Conservation (phyloP, 2,113 vertebrate species). For the Nibea coibor region DNA sequence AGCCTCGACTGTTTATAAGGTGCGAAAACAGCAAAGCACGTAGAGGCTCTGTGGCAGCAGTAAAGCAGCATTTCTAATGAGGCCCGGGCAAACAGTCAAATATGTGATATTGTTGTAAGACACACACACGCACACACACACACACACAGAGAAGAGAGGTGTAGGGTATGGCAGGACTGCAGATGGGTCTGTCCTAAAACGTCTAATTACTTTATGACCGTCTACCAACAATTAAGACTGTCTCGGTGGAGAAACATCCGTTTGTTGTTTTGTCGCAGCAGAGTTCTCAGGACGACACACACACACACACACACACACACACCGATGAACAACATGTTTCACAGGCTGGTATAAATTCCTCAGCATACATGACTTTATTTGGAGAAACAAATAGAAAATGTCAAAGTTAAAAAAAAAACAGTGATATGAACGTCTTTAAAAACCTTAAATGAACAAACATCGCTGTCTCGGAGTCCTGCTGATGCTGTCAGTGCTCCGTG, state of each 20-base stretch:
- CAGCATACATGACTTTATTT: background rate
- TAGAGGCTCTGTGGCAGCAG: slow-evolving; percentile 49
- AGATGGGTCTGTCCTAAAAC: slow-evolving; percentile 92
- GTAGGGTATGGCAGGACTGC: slow-evolving; percentile 57
- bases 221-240: slow-evolving; percentile 91
- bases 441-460: background rate
- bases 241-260: slow-evolving; percentile 88
- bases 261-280: slow-evolving; percentile 86
- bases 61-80: slow-evolving; percentile 39
- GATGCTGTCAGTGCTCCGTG: background rate
- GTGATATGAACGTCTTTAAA: background rate
- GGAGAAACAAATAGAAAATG: background rate
- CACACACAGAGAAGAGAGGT: slow-evolving; percentile 60
- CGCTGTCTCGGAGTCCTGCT: background rate
- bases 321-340: background rate
- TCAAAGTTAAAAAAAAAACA: background rate
- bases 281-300: slow-evolving; percentile 2
- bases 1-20: slow-evolving; percentile 93
- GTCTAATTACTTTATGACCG: slow-evolving; percentile 97
- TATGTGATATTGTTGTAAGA: slow-evolving; percentile 30
- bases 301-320: background rate
- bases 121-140: slow-evolving; percentile 18
- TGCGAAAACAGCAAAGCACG: slow-evolving; percentile 85
- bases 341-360: background rate
- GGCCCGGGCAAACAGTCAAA: slow-evolving; percentile 32